Base-by-base conservation (phyloP, 23 tunicate species). In the Ciona savignyi region DNA sequence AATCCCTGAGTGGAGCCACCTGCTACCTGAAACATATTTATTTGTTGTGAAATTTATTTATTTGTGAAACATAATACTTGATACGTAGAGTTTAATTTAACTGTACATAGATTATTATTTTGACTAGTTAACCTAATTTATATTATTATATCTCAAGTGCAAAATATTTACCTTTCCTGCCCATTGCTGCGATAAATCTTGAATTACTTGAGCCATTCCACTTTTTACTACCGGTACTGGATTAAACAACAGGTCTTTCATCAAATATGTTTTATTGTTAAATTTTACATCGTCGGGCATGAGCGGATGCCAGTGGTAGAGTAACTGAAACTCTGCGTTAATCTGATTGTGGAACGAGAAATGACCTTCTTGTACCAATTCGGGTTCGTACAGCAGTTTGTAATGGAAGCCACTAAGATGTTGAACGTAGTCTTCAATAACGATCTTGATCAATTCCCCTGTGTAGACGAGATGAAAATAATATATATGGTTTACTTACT, bases 401-500 rank as follows among this genome's bases (percentile, higher is more conserved):
- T 30, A 80, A 32, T 60, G 35, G 80, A 68, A 86, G 30, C 93
- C 93, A 48, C 85, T 86, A 24, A 80, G 72, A 62, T 86, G 93
- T 48, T 86, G 93, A 29, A 86, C 93, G 77, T 86, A 86, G 51
- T 86, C 85, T 62, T 80, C 93, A 56, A 86, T 65, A 21, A 80
- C 75, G 0, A 86, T 80, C 60, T 86, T 79, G 61, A 86, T 63
- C 22, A 85, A 79, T 74, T 79, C 85, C 1, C 93, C 93, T 86
- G 66, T 49, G 61, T 49, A 49, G 61, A 49, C 20, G 15, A n/a
- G n/a, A 11, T 49, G 20, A 49, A 49, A 49, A 49, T 49, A n/a
- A n/a, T n/a, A n/a, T n/a, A n/a, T n/a, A n/a, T n/a, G n/a, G n/a
- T n/a, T n/a, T n/a, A n/a, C n/a, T n/a, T n/a, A n/a, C n/a, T n/a